Conservation (phyloP, 2,888 invertebrate species). For the Allolobophora icterica region DNA sequence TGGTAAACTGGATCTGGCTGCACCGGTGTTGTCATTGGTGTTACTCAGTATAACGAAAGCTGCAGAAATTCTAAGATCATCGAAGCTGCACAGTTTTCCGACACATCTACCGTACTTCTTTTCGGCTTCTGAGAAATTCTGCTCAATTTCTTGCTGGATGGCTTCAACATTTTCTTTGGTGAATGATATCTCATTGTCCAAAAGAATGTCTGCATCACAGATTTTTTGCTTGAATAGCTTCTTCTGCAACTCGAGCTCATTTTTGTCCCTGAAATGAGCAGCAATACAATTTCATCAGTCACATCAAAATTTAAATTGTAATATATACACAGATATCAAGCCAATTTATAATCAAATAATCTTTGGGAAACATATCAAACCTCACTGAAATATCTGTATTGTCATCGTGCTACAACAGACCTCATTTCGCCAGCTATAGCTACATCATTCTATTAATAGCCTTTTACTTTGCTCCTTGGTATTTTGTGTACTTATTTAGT, state of each 20-base stretch:
- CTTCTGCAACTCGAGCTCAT: background rate
- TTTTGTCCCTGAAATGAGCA: slow-evolving; percentile 11
- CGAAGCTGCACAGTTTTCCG: background rate
- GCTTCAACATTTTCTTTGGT: background rate
- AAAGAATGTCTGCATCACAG: background rate
- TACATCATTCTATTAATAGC: too few relatives aligned
- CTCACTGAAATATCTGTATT: too few relatives aligned
- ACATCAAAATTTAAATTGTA: background rate
- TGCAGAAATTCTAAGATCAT: background rate
- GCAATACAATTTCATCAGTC: background rate
- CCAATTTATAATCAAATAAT: too few relatives aligned
- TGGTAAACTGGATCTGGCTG: background rate
- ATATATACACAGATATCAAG: too few relatives aligned
- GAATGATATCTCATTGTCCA: background rate
- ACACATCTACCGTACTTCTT: background rate
- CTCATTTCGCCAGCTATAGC: too few relatives aligned
- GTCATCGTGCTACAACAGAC: too few relatives aligned
- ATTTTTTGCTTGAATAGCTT: background rate
- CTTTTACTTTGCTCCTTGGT: too few relatives aligned
- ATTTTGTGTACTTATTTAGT: too few relatives aligned
- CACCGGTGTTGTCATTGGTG: background rate
- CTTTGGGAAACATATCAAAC: too few relatives aligned
- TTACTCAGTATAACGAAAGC: background rate
- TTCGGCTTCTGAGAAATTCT: background rate
- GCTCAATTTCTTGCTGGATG: background rate